Evolutionary conservation across 1,140 invertebrate species (phyloP).

Genomic region (Lordiphosa mommai): DNA sequence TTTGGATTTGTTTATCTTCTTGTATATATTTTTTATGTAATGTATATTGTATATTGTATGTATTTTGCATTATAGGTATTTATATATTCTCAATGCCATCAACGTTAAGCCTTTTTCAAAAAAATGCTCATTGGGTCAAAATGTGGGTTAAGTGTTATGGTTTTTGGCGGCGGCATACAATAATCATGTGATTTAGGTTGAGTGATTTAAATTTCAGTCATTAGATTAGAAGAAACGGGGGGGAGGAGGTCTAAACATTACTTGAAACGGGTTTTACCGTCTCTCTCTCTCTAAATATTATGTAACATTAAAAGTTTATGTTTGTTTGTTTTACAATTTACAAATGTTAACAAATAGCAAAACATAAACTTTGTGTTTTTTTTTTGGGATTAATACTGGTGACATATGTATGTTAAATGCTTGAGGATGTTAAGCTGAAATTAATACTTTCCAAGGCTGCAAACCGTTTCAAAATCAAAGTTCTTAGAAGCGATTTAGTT

Average conservation of each 20-base stretch:
- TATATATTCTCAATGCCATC: constrained; percentile 1
- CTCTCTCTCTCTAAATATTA: neutral
- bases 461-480: too few species aligned
- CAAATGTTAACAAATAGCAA: constrained; percentile 48
- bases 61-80: too few species aligned
- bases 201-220: constrained; percentile 52
- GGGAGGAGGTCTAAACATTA: constrained; percentile 15
- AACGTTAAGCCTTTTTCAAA: constrained; percentile 26
- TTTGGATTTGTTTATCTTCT: constrained; percentile 11
- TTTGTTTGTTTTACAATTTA: constrained; percentile 61
- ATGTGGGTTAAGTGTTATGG: constrained; percentile 12
- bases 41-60: constrained; percentile 14
- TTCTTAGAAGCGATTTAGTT: too few species aligned
- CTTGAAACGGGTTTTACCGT: constrained; percentile 8
- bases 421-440: too few species aligned
- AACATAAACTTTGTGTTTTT: constrained; percentile 17
- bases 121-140: constrained; percentile 18
- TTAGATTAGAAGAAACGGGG: constrained; percentile 30
- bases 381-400: constrained; percentile 48
- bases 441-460: too few species aligned
- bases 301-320: constrained; percentile 65
- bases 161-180: constrained; percentile 12
- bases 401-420: constrained; percentile 51
- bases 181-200: constrained; percentile 19
- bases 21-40: constrained; percentile 14